Evolutionary conservation across 1,140 invertebrate species (phyloP), one percentile per base, ranked within the genome.

Genomic region (Delia radicum): DNA sequence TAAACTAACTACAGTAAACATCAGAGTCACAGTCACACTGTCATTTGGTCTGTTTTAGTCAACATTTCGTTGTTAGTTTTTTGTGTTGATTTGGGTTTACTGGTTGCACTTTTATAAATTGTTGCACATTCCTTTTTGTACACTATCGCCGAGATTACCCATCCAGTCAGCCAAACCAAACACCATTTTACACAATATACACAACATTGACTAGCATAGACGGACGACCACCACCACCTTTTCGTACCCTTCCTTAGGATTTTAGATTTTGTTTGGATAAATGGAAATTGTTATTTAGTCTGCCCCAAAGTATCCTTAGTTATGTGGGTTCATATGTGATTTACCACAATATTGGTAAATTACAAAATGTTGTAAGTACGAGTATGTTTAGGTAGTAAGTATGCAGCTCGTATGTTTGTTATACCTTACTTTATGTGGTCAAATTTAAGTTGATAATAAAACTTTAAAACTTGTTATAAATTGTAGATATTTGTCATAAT

Each of bases 271-370:
- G 48, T 55, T 2, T 55, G 48, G 18, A 21, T 55, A 55, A 18
- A 55, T 55, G 48, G 21, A 55, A 55, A 55, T 55, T 55, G 48
- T 55, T 55, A 55, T 55, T 55, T 21, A 55, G 48, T 55, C 48
- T 55, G 48, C 48, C 21, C n/a, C 10, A 55, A 24, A 55, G 24
- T 55, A 55, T 55, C 48, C 48, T 55, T 55, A 21, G 46, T 18
- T 55, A 55, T 21, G 48, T 55, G 6, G n/a, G 48, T 55, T 15
- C 21, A 18, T 55, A 55, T 55, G 48, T 55, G 48, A 55, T 55
- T 55, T 55, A 55, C 48, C 48, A 55, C 48, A 55, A 55, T 55
- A 55, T 55, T 55, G 48, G 48, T 55, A 55, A 55, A 55, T 55
- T 55, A 55, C 48, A 21, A 55, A 55, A 18, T 55, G 48, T 55